These are phyloP conservation scores for Taxidea taxus DNA, from an alignment of 2,113 vertebrate genomes.

Conservation along the genomic window DNA sequence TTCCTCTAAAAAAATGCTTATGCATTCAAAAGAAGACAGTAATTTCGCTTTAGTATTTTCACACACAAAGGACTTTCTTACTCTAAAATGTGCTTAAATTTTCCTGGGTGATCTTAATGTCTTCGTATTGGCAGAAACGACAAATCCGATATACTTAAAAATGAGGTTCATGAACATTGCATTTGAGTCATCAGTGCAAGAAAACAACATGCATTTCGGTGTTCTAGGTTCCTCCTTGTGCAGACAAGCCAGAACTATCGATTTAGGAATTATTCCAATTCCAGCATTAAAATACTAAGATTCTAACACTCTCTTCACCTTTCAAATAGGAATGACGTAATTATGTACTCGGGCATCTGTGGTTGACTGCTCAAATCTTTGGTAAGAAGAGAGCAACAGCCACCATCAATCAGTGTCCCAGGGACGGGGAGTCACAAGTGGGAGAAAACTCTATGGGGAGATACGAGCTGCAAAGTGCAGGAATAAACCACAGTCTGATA, in stretches of 20 bases:
- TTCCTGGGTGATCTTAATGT: background rate
- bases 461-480: background rate
- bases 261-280: background rate
- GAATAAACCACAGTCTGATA: background rate
- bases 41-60: constrained; percentile 48
- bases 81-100: constrained; percentile 54
- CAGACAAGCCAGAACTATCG: background rate
- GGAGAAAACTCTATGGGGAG: background rate
- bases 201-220: background rate
- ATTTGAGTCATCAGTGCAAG: background rate
- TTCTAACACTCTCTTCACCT: background rate
- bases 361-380: background rate
- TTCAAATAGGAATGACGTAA: background rate
- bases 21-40: constrained; percentile 27
- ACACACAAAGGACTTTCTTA: constrained; percentile 53
- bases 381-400: background rate
- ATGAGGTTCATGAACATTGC: background rate
- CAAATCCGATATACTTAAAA: background rate
- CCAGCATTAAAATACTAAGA: background rate
- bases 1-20: constrained; percentile 38
- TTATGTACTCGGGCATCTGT: background rate
- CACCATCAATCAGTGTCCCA: background rate
- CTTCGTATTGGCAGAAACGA: background rate
- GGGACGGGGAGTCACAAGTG: background rate
- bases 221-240: background rate